phyloP scores from a whole-genome alignment of 2,797 vertebrate genomes.

The Coracias cyanogaster region DNA sequence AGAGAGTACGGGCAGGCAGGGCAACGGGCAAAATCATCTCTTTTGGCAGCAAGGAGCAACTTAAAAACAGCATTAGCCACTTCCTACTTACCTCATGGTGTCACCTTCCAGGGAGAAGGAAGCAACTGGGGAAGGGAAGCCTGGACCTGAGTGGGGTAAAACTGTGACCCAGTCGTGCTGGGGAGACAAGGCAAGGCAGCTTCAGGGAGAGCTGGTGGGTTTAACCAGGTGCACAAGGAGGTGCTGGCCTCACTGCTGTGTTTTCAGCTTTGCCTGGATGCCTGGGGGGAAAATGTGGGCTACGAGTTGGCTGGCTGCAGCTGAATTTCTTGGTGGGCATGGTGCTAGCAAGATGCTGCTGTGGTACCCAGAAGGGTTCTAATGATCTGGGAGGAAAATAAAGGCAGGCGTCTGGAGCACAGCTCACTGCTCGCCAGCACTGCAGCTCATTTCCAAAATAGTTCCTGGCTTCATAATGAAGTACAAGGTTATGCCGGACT shows the following conservation, averaged over 20 bases:
- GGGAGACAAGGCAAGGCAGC: rapidly evolving
- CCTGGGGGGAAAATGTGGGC: rapidly evolving
- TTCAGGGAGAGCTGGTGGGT: background rate
- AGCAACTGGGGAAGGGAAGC: rapidly evolving
- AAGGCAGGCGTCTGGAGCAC: background rate
- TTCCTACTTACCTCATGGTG: rapidly evolving
- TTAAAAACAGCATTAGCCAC: background rate
- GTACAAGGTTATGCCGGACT: background rate
- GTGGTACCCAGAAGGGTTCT: background rate
- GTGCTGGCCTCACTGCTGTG: rapidly evolving
- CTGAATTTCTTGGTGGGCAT: background rate
- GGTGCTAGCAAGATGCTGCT: background rate
- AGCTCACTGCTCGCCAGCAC: background rate
- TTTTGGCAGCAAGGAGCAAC: background rate
- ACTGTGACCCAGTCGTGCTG: rapidly evolving
- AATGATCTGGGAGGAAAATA: background rate
- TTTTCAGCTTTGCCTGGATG: background rate
- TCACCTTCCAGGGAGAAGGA: background rate
- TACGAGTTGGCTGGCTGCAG: background rate
- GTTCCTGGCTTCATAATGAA: background rate
- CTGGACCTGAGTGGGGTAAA: background rate
- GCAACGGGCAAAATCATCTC: background rate
- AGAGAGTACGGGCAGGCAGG: background rate
- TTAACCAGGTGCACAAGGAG: rapidly evolving
- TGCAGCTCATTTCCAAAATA: background rate